phyloP scores from a whole-genome alignment of 2,888 invertebrate genomes.

The Iphiclides podalirius region DNA sequence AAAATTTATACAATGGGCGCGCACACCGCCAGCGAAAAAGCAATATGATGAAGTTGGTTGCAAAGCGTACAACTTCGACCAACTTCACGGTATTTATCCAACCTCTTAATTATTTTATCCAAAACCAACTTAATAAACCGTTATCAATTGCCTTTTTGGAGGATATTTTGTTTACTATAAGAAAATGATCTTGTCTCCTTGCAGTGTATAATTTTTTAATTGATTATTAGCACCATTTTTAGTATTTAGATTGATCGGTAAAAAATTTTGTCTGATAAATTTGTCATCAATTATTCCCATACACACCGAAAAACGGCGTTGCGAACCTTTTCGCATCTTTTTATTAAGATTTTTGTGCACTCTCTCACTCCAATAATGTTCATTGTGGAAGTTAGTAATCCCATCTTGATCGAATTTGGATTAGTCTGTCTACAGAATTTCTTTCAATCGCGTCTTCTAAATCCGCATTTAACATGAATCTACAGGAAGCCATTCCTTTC shows the following conservation, averaged over 20 bases:
- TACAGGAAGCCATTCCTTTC: constrained; percentile 33
- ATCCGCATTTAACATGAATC: constrained; percentile 30
- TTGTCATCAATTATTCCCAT: constrained; percentile 30
- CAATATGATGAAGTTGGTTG: too few relatives aligned
- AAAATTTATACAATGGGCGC: too few relatives aligned
- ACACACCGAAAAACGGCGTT: constrained; percentile 34
- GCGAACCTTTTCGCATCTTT: constrained; percentile 26
- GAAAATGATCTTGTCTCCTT: too few relatives aligned
- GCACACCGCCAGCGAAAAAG: too few relatives aligned
- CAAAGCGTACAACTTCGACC: too few relatives aligned
- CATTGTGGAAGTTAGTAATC: constrained; percentile 33
- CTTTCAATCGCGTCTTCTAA: constrained; percentile 23
- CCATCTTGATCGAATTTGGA: constrained; percentile 36
- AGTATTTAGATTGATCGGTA: constrained; percentile 34
- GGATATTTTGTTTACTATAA: too few relatives aligned
- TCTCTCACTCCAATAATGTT: constrained; percentile 33
- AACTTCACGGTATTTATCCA: too few relatives aligned
- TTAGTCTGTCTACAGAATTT: constrained; percentile 34
- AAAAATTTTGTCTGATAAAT: constrained; percentile 33
- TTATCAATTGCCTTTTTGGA: too few relatives aligned
- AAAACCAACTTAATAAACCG: too few relatives aligned
- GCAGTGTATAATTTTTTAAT: too few relatives aligned
- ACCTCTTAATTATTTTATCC: too few relatives aligned
- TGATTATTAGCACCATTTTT: too few relatives aligned
- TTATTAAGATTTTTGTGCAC: background rate